phyloP scores from a whole-genome alignment of 2,797 vertebrate species.

The Lophius americanus region DNA sequence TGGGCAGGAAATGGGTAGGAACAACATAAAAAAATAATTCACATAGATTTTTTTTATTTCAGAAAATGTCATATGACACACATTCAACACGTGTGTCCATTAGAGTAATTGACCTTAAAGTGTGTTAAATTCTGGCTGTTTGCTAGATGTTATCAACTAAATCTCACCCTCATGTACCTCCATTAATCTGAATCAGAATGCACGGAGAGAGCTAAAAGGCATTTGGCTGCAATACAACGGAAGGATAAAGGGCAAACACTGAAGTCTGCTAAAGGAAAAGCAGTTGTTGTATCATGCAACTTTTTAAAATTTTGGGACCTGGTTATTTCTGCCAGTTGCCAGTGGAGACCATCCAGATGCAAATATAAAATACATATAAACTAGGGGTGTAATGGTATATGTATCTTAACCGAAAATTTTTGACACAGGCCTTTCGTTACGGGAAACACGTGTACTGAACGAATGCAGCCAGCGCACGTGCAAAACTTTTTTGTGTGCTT shows the following conservation, averaged over 20 bases:
- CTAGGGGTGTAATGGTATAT: no score
- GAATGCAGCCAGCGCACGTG: no score
- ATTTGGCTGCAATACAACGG: constrained; percentile 40
- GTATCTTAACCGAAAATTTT: no score
- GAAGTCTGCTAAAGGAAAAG: constrained; percentile 27
- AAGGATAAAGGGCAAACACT: constrained; percentile 44
- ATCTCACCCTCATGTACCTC: constrained; percentile 37
- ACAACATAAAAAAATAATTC: constrained; percentile 28
- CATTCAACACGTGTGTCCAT: constrained; percentile 49
- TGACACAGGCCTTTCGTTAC: no score
- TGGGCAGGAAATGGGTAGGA: constrained; percentile 27
- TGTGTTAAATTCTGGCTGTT: constrained; percentile 59
- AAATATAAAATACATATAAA: no score
- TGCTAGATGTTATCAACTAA: constrained; percentile 52
- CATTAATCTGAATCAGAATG: constrained; percentile 39
- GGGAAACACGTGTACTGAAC: no score
- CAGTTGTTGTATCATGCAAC: not conserved
- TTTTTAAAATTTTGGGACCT: no score
- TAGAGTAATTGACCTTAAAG: constrained; percentile 62
- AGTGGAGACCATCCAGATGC: no score
- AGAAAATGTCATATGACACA: constrained; percentile 48
- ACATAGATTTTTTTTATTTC: constrained; percentile 50
- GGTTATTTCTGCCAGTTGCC: no score
- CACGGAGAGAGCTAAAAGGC: constrained; percentile 41
- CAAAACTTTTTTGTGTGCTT: no score